Evolutionary conservation across 2,888 invertebrate genomes (phyloP), one percentile per base, ranked within the genome.

Genomic region (Lacanobia wlatinum): DNA sequence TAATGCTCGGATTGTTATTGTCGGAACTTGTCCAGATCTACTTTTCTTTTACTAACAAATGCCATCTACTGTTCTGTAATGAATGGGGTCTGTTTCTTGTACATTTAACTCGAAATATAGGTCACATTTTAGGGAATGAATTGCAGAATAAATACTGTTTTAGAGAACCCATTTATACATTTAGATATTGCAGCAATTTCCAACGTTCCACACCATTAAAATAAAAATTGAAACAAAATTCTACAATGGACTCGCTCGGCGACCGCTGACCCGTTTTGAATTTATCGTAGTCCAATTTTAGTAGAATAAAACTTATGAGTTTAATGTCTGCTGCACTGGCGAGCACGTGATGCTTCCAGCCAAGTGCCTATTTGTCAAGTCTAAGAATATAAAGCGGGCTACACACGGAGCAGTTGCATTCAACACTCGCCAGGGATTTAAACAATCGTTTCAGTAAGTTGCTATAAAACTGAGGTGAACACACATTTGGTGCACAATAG

Each of bases 301-400:
- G 62, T 76, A 34, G 62, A 80, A 80, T 77, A 80, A 73, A 84
- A 82, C 73, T 78, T 84, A 82, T 78, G 73, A 77, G 76, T 84
- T 76, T 68, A 70, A 75, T 79, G 79, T 82, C 76, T 70, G 50
- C 69, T 38, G 71, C 70, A 75, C 64, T 80, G 74, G 76, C 78
- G 65, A 80, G 70, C 84, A 78, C 73, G 72, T 83, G 81, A 73
- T 77, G 78, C 73, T 81, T 62, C 82, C 68, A 59, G 78, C 80
- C 85, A 82, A 84, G 82, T 82, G 70, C 70, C 78, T 78, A 85
- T 85, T 85, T 85, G 82, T 85, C 80, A 85, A 82, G 76, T 71
- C 65, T 71, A 48, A 66, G 64, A 80, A 74, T 76, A 82, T 84
- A 80, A 82, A 67, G 84, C 74, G 73, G 34, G 64, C 34, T 83